These are phyloP conservation scores for Trissonchulus sp. DNA, from an alignment of 2,888 invertebrate species.

Conservation along the genomic window DNA sequence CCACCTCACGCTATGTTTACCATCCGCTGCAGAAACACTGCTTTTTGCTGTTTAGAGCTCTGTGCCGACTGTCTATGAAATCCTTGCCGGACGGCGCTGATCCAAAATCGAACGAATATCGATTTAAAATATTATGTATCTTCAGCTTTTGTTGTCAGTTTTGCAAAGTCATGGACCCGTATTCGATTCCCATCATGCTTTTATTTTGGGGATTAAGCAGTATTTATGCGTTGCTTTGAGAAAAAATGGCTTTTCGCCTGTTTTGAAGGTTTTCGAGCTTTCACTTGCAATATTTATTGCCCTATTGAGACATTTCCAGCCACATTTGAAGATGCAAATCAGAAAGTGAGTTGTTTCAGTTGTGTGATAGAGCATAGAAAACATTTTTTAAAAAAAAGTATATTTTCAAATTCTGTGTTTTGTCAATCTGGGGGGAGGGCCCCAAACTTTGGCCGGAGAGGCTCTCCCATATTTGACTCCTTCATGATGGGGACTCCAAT, in stretches of 20 bases:
- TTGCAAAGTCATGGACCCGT: constrained; percentile 94
- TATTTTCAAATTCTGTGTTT: no score
- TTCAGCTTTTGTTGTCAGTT: constrained; percentile 88
- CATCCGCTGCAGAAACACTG: constrained; percentile 97
- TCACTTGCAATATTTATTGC: constrained; percentile 93
- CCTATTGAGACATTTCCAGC: constrained; percentile 89
- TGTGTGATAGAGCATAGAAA: no score
- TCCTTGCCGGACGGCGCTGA: constrained; percentile 90
- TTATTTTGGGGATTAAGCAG: constrained; percentile 93
- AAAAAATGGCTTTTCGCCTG: constrained; percentile 94
- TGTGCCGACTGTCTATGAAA: constrained; percentile 98
- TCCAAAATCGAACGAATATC: constrained; percentile 90
- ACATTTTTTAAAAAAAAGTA: no score
- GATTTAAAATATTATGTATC: constrained; percentile 90
- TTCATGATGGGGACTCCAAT: no score
- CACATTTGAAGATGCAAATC: constrained; percentile 95
- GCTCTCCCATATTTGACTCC: no score
- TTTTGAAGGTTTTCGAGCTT: constrained; percentile 94
- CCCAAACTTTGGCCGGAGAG: no score
- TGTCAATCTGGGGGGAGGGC: no score
- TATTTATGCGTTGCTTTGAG: constrained; percentile 97
- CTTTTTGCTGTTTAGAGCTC: constrained; percentile 89
- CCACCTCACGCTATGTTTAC: no score
- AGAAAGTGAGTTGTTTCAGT: constrained; percentile 63
- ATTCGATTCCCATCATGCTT: constrained; percentile 78